These are phyloP conservation scores for Cynodonichthys magdalenae DNA, from an alignment of 2,797 vertebrate species.

Conservation along the genomic window DNA sequence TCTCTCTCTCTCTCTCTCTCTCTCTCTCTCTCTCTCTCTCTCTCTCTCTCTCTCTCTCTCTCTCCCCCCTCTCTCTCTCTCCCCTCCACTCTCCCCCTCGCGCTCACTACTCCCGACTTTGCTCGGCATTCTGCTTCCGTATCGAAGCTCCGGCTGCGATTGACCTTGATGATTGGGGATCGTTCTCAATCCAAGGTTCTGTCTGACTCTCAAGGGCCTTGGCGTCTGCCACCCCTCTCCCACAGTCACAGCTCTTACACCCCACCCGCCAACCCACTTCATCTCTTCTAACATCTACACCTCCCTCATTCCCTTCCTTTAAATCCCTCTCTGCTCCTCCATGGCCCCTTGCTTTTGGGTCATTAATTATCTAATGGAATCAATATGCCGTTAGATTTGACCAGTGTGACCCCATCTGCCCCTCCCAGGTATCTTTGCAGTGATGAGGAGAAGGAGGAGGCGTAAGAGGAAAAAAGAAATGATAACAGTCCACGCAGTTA, in stretches of 20 bases:
- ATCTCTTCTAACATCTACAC: constrained; percentile 40
- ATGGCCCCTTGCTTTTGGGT: constrained; percentile 70
- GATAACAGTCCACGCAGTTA: constrained; percentile 48
- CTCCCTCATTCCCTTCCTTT: constrained; percentile 28
- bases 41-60: constrained; percentile 5
- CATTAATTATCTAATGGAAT: constrained; percentile 88
- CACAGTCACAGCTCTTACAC: background rate
- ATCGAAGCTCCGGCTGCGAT: constrained; percentile 54
- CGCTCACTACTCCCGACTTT: constrained; percentile 61
- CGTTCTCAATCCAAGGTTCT: constrained; percentile 81
- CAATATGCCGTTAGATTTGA: constrained; percentile 84
- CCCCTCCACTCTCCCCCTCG: background rate
- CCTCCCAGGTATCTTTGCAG: constrained; percentile 66
- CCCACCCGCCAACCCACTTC: constrained; percentile 19
- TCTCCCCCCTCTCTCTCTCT: background rate
- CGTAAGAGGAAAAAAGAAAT: constrained; percentile 58
- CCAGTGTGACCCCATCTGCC: constrained; percentile 78
- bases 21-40: constrained; percentile 37
- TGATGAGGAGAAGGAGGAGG: constrained; percentile 71
- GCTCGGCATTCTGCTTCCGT: constrained; percentile 68
- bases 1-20: too few relatives aligned
- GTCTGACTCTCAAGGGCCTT: constrained; percentile 77
- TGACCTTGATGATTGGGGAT: constrained; percentile 82
- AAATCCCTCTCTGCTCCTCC: constrained; percentile 65
- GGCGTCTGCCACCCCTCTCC: constrained; percentile 20